Conservation (phyloP, 2,113 vertebrate genomes). For the Rhadina sibilatrix region DNA sequence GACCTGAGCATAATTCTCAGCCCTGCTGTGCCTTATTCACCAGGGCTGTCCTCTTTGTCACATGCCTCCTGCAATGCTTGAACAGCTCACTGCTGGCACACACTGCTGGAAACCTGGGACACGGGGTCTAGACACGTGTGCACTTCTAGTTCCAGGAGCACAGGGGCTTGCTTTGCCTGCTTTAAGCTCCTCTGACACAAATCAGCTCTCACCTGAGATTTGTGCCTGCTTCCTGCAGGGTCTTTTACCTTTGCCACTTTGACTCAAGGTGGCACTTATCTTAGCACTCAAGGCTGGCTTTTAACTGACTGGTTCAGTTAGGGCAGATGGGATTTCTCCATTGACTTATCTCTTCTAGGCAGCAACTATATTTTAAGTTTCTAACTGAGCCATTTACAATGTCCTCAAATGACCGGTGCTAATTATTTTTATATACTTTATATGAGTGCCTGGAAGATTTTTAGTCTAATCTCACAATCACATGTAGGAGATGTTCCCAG, state of each 20-base stretch:
- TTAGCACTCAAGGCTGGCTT: not conserved
- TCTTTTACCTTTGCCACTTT: not conserved
- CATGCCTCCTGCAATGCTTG: rapidly evolving
- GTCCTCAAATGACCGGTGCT: not conserved
- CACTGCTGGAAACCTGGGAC: not conserved
- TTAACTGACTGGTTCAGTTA: not conserved
- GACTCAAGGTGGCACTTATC: not conserved
- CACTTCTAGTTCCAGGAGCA: not conserved
- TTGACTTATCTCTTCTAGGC: not conserved
- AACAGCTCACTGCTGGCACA: not conserved
- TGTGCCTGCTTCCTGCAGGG: not conserved
- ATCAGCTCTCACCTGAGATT: not conserved
- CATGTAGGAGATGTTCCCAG: not conserved
- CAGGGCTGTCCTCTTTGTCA: not conserved
- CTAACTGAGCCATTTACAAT: not conserved
- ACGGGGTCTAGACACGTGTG: rapidly evolving
- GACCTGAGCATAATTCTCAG: not conserved
- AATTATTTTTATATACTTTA: not conserved
- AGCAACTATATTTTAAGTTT: not conserved
- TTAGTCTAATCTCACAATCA: not conserved
- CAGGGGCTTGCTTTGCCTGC: not conserved
- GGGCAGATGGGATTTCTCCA: not conserved
- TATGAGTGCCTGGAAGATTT: not conserved
- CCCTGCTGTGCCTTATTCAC: not conserved
- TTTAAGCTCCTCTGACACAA: not conserved